phyloP scores from a whole-genome alignment of 2,113 vertebrate species.

The Hucho hucho region DNA sequence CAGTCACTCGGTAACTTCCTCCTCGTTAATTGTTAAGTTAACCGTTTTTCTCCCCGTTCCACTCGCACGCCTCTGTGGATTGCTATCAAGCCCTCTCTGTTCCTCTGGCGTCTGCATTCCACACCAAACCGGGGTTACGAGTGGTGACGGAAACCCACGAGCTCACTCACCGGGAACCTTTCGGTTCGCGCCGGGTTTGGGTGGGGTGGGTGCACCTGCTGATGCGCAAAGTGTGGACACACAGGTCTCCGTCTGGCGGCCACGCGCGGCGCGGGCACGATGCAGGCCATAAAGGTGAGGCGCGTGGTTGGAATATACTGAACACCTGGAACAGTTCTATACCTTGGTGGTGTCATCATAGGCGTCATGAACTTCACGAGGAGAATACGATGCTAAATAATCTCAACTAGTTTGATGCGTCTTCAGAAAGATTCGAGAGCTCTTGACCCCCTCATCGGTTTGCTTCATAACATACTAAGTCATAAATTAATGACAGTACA shows the following conservation, averaged over 20 bases:
- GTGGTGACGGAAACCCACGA: constrained; percentile 60
- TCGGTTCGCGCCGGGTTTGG: constrained; percentile 40
- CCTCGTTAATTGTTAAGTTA: constrained; percentile 44
- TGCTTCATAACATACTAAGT: too few species aligned
- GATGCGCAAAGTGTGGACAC: constrained; percentile 4
- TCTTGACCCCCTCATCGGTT: too few species aligned
- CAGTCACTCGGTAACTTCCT: constrained; percentile 27
- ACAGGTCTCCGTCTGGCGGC: constrained; percentile 40
- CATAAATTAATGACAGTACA: too few species aligned
- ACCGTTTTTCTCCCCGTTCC: constrained; percentile 25
- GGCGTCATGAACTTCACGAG: too few species aligned
- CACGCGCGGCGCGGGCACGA: constrained; percentile 1
- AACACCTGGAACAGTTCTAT: too few species aligned
- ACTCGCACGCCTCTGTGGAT: constrained; percentile 54
- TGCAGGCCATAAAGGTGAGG: too few species aligned
- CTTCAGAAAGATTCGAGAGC: too few species aligned
- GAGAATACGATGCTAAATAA: too few species aligned
- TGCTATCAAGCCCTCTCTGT: constrained; percentile 44
- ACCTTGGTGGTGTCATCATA: too few species aligned
- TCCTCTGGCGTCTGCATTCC: constrained; percentile 67
- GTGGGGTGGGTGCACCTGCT: constrained; percentile 49
- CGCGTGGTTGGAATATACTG: too few species aligned
- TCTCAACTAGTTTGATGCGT: too few species aligned
- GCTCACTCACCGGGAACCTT: neutral
- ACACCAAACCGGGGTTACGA: constrained; percentile 51